phyloP scores from a whole-genome alignment of 2,113 vertebrate species.

The Prietella phreatophila region DNA sequence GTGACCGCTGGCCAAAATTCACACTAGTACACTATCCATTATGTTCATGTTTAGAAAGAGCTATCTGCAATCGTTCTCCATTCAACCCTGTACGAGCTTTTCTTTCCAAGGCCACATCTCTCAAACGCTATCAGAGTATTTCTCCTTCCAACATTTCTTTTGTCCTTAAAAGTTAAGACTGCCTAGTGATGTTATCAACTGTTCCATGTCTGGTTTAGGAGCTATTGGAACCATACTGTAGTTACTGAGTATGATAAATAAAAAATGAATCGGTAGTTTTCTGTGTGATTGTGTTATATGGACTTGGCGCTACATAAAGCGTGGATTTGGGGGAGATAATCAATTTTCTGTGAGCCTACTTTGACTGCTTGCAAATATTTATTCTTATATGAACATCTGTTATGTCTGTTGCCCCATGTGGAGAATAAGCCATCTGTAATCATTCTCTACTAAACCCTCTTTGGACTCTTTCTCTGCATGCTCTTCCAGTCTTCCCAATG shows the following conservation, averaged over 20 bases:
- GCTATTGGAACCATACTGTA: not conserved
- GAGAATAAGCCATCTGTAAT: not conserved
- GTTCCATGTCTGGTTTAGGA: not conserved
- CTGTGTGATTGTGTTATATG: not conserved
- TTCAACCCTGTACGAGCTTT: not conserved
- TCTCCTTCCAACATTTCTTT: not conserved
- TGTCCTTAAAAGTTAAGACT: conserved; percentile 2
- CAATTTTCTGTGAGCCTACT: not conserved
- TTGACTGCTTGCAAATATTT: not conserved
- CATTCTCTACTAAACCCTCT: not conserved
- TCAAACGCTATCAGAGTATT: not conserved
- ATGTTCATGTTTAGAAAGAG: not conserved
- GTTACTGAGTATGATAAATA: not conserved
- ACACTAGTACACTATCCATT: not conserved
- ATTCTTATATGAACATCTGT: not conserved
- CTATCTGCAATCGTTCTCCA: not conserved
- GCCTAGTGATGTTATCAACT: not conserved
- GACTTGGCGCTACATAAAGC: not conserved
- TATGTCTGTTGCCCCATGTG: not conserved
- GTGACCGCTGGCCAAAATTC: not conserved
- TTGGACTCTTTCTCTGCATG: not conserved
- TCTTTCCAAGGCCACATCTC: not conserved
- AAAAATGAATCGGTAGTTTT: not conserved
- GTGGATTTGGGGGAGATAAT: not conserved
- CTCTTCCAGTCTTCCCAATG: not conserved